These are phyloP conservation scores for Manis javanica DNA, from an alignment of 2,797 vertebrate genomes.

Conservation along the genomic window DNA sequence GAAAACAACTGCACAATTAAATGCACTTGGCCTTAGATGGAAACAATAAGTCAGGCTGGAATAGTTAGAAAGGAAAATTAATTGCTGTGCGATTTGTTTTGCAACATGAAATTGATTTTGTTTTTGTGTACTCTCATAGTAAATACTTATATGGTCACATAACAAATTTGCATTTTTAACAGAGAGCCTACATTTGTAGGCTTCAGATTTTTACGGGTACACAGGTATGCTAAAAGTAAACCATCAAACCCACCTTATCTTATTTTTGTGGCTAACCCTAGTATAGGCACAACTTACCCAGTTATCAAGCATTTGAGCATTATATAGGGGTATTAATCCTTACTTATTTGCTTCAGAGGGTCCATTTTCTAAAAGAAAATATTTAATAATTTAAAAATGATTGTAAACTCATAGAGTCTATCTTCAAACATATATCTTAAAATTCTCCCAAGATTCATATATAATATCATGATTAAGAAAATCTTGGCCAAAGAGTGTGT, in stretches of 20 bases:
- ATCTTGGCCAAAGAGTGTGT: background rate
- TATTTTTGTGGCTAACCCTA: background rate
- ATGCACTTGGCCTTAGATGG: background rate
- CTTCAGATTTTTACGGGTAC: slow-evolving; percentile 41
- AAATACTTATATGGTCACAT: background rate
- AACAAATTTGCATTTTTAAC: slow-evolving; percentile 10
- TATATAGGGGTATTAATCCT: background rate
- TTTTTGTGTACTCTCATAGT: background rate
- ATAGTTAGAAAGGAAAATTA: slow-evolving; percentile 20
- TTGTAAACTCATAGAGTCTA: background rate
- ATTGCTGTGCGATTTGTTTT: background rate
- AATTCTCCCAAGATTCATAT: background rate
- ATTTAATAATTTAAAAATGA: slow-evolving; percentile 6
- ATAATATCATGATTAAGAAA: background rate
- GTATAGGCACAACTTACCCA: background rate
- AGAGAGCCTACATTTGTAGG: slow-evolving; percentile 15
- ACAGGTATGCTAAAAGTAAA: background rate
- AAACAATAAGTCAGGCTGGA: background rate
- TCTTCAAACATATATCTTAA: background rate
- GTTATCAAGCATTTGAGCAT: background rate
- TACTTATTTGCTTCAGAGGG: background rate
- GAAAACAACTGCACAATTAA: background rate
- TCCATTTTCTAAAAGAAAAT: background rate
- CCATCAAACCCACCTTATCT: background rate
- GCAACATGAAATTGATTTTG: background rate